Conservation (phyloP, 53 echinoderm and acorn worm species). For the Arbacia lixula region DNA sequence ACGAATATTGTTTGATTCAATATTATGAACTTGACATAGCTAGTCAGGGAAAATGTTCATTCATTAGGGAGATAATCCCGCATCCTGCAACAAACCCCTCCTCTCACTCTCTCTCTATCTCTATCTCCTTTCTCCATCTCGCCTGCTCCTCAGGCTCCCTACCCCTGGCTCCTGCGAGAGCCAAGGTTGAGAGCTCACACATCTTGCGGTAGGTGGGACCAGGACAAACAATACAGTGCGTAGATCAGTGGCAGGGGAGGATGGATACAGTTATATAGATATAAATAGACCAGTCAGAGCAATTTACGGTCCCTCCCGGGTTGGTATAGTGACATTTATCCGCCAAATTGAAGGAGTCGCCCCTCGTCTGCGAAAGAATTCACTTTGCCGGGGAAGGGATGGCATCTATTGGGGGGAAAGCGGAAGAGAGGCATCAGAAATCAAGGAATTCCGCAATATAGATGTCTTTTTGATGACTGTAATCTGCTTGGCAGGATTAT, state of each 20-base stretch:
- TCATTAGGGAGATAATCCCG: conserved; percentile 50
- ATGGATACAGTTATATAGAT: conserved; percentile 16
- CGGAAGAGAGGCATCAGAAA: conserved; percentile 30
- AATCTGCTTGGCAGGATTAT: conserved; percentile 4
- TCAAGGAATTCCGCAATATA: too few species aligned
- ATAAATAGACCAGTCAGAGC: conserved; percentile 15
- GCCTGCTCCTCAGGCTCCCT: not conserved
- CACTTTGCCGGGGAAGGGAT: conserved; percentile 17
- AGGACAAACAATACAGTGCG: not conserved
- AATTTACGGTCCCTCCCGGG: conserved; percentile 24
- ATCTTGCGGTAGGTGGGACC: conserved; percentile 38
- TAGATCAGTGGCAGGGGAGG: not conserved
- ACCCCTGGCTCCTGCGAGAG: too few species aligned
- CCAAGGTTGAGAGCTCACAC: conserved; percentile 7
- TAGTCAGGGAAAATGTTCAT: conserved; percentile 62
- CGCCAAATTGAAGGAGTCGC: conserved; percentile 58
- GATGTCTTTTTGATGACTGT: conserved; percentile 43
- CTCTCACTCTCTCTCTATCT: too few species aligned
- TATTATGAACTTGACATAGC: conserved; percentile 65
- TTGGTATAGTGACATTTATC: conserved; percentile 52
- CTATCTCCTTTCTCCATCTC: not conserved
- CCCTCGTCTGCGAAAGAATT: conserved; percentile 42
- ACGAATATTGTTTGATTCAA: conserved; percentile 57
- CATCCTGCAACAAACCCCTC: conserved; percentile 2
- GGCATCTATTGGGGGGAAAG: not conserved